phyloP scores from a whole-genome alignment of 2,113 vertebrate species.

The Daubentonia madagascariensis region DNA sequence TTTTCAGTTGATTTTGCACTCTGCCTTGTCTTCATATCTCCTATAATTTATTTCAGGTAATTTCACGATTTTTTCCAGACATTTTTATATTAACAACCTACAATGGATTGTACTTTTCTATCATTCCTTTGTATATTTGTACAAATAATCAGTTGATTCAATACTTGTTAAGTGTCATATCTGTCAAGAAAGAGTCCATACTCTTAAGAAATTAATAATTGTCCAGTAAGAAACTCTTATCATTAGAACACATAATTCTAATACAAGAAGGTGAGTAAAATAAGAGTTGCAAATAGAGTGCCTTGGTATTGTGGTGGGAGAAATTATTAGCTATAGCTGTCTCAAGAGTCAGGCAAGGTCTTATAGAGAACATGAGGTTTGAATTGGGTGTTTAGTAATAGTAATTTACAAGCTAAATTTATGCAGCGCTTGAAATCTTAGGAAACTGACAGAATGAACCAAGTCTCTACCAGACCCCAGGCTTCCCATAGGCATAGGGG shows the following conservation, averaged over 20 bases:
- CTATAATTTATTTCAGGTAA: background rate
- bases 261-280: background rate
- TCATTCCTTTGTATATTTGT: background rate
- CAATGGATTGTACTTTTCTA: background rate
- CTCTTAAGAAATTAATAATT: background rate
- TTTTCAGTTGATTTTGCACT: background rate
- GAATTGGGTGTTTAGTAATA: background rate
- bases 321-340: background rate
- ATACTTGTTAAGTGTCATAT: background rate
- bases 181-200: background rate
- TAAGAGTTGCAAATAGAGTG: background rate
- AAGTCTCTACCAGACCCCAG: background rate
- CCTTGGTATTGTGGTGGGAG: background rate
- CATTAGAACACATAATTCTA: background rate
- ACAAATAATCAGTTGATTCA: background rate
- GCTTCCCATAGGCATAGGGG: background rate
- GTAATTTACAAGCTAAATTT: background rate
- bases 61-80: background rate
- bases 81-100: background rate
- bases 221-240: background rate
- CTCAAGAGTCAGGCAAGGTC: background rate
- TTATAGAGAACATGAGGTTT: background rate
- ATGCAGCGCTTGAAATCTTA: background rate
- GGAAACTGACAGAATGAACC: background rate
- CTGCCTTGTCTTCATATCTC: background rate